phyloP scores from a whole-genome alignment of 1,140 invertebrate genomes.

The Adelges cooleyi region DNA sequence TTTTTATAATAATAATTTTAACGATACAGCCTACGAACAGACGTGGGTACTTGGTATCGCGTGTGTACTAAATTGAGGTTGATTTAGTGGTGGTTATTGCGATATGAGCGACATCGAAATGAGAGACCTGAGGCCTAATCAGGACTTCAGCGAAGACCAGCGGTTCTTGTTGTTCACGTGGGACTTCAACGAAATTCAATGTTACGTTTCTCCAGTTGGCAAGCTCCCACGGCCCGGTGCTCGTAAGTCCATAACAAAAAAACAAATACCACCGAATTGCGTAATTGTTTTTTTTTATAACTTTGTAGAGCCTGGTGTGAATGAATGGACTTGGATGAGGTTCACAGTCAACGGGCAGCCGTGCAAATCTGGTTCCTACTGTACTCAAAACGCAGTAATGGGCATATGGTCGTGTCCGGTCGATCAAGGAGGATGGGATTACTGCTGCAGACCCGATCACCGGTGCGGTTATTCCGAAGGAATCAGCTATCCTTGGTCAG shows the following conservation, averaged over 20 bases:
- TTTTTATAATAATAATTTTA: neutral
- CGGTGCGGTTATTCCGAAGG: conserved; percentile 68
- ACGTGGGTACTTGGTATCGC: neutral
- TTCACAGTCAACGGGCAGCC: conserved; percentile 67
- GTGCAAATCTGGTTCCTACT: conserved; percentile 55
- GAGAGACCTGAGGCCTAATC: conserved; percentile 50
- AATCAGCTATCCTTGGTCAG: conserved; percentile 61
- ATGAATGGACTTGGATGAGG: conserved; percentile 46
- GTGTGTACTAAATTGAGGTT: neutral
- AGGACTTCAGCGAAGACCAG: conserved; percentile 50
- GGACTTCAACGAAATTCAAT: conserved; percentile 43
- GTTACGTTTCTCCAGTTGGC: conserved; percentile 33
- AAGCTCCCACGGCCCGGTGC: conserved; percentile 25
- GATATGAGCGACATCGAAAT: conserved; percentile 55
- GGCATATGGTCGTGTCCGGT: conserved; percentile 68
- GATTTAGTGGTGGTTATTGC: conserved; percentile 44
- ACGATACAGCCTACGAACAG: neutral
- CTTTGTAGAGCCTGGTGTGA: conserved; percentile 29
- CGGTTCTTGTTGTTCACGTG: conserved; percentile 53
- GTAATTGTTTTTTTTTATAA: neutral
- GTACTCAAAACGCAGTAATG: conserved; percentile 54
- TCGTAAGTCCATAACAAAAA: neutral
- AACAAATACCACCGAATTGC: conserved; percentile 9
- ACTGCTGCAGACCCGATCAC: conserved; percentile 65
- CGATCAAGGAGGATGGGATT: conserved; percentile 65